These are phyloP conservation scores for Talpa occidentalis DNA, from an alignment of 2,113 vertebrate species.

Conservation along the genomic window DNA sequence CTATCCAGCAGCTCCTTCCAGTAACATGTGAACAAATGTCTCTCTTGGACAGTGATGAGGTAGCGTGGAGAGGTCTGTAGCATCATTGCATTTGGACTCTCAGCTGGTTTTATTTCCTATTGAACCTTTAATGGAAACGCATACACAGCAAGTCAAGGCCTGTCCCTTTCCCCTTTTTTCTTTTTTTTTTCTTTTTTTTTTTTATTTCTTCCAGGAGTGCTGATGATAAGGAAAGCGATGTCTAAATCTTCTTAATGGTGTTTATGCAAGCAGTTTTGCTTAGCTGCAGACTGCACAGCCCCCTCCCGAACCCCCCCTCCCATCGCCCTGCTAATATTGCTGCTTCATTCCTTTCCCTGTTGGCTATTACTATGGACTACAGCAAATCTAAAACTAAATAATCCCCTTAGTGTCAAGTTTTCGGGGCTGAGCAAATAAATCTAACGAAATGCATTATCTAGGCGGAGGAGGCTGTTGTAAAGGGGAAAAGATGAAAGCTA, in stretches of 20 bases:
- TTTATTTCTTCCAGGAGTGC: constrained; percentile 90
- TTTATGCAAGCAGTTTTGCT: constrained; percentile 93
- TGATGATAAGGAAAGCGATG: constrained; percentile 93
- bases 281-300: constrained; percentile 88
- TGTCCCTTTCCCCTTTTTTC: constrained; percentile 86
- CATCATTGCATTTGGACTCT: constrained; percentile 78
- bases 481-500: constrained; percentile 88
- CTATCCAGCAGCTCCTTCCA: constrained; percentile 69
- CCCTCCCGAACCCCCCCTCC: constrained; percentile 84
- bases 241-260: constrained; percentile 94
- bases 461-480: constrained; percentile 91
- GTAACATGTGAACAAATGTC: constrained; percentile 85
- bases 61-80: constrained; percentile 77
- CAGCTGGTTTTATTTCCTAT: constrained; percentile 86
- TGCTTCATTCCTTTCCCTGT: constrained; percentile 92
- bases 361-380: constrained; percentile 94
- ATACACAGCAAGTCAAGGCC: constrained; percentile 89
- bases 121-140: constrained; percentile 89
- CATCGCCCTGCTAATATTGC: constrained; percentile 90
- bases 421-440: constrained; percentile 93
- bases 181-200: constrained; percentile 82
- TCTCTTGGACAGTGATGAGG: constrained; percentile 83
- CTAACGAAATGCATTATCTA: constrained; percentile 95
- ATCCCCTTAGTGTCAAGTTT: constrained; percentile 98
- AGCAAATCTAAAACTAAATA: constrained; percentile 96